phyloP scores from a whole-genome alignment of 2,797 vertebrate species.

The Sebastes kiyomatsui region DNA sequence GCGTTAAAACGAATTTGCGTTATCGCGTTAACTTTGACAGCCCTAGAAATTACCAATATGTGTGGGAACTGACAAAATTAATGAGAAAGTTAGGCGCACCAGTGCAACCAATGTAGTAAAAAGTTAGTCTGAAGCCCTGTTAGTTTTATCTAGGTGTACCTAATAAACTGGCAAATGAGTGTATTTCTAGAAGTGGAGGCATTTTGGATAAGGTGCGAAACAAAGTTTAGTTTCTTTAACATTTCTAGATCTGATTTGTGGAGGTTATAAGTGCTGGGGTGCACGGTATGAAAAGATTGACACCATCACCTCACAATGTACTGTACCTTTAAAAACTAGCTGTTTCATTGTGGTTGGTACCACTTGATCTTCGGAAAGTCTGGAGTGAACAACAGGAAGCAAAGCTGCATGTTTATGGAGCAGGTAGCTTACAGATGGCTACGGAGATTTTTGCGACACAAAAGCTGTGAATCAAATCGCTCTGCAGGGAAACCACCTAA shows the following conservation, averaged over 20 bases:
- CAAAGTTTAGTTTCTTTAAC: neutral
- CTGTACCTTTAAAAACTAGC: constrained; percentile 5
- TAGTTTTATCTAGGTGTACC: too few relatives aligned
- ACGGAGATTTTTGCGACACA: constrained; percentile 28
- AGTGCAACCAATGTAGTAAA: too few relatives aligned
- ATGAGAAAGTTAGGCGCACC: too few relatives aligned
- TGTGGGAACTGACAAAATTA: too few relatives aligned
- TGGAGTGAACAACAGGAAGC: constrained; percentile 58
- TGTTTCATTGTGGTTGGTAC: neutral
- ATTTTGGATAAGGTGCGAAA: too few relatives aligned
- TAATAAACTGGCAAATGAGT: too few relatives aligned
- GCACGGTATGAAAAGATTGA: neutral
- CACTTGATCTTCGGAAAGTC: constrained; percentile 31
- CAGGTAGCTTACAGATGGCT: constrained; percentile 31
- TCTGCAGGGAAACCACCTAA: constrained; percentile 4
- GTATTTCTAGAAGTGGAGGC: neutral
- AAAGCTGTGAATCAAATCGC: constrained; percentile 31
- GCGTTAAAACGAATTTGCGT: too few relatives aligned
- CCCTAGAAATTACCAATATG: too few relatives aligned
- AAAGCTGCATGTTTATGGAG: constrained; percentile 42
- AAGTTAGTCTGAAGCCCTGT: too few relatives aligned
- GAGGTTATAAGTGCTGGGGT: neutral
- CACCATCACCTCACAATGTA: neutral
- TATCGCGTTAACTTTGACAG: too few relatives aligned
- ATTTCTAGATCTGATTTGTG: neutral